Base-by-base conservation (phyloP, 2,113 vertebrate species). In the Glaucidium brasilianum region DNA sequence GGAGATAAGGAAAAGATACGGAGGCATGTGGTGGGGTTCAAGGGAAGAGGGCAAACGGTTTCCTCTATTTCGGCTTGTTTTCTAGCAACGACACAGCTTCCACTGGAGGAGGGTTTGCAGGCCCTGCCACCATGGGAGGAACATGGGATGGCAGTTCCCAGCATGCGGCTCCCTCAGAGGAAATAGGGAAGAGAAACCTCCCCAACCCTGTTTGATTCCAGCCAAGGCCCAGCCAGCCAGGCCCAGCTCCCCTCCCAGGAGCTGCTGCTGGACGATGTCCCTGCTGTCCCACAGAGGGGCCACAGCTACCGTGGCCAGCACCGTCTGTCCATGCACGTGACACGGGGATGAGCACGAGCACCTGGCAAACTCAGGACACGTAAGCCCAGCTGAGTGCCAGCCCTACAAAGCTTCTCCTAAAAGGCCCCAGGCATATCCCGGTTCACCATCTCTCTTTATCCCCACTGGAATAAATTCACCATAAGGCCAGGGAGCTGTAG, bases 261-360 rank as follows among this genome's bases (percentile, higher is more conserved):
- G 59, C 8, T 60, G 60, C 56, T 78, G 56, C 21, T 60, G 45
- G 29, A 20, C 0, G 0, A 77, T 3, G n/a, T 32, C 84, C 32
- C n/a, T 66, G 3, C 20, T 20, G 59, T 64, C 21, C 32, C 53
- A 49, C 8, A 21, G 66, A 49, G 26, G 13, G 15, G 8, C 37
- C 56, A 77, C 3, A 23, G 84, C 69, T 52, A 58, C 35, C 1
- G 0, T 10, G 67, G n/a, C 49, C 90, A 88, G 80, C 67, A 68
- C 34, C 0, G 2, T 13, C 72, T 64, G 73, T 23, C 34, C 35
- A 21, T 7, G 17, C 23, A 32, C 1, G 1, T 0, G 1, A 58
- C 72, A 43, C 0, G 2, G 66, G 56, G 47, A 45, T 0, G 0
- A 50, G 11, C 0, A 6, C 7, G 4, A 22, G 16, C 0, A 0